Evolutionary conservation across 2,797 vertebrate species (phyloP).

Genomic region (Lagocephalus sceleratus): DNA sequence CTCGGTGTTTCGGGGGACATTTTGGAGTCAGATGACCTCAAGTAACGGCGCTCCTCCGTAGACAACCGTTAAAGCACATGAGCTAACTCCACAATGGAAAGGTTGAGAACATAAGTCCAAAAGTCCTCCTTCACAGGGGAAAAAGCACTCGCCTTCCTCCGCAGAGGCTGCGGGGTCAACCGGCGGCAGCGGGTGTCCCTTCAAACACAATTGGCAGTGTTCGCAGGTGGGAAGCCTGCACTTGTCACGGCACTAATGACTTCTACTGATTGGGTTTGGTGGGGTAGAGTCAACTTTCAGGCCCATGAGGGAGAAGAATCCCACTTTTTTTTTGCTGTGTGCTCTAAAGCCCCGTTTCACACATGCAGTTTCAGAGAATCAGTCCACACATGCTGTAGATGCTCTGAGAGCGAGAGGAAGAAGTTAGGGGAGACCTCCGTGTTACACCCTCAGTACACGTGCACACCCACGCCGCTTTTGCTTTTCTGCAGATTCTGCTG

Average conservation of each 20-base stretch:
- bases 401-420: too few species aligned
- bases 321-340: conserved; percentile 11
- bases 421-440: too few species aligned
- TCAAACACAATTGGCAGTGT: conserved; percentile 60
- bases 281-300: conserved; percentile 22
- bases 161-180: conserved; percentile 48
- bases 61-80: conserved; percentile 25
- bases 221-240: conserved; percentile 64
- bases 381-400: too few species aligned
- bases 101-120: conserved; percentile 58
- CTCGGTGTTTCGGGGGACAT: conserved; percentile 9
- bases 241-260: conserved; percentile 54
- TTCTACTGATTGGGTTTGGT: conserved; percentile 27
- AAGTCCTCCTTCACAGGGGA: conserved; percentile 61
- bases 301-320: conserved; percentile 15
- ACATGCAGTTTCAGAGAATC: too few species aligned
- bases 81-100: conserved; percentile 46
- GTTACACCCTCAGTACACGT: too few species aligned
- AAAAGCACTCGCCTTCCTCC: conserved; percentile 49
- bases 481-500: too few species aligned
- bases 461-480: too few species aligned
- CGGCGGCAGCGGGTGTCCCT: conserved; percentile 49
- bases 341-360: conserved; percentile 2
- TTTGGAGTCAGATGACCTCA: conserved; percentile 13
- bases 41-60: conserved; percentile 22